Evolutionary conservation across 2,797 vertebrate species (phyloP), one percentile per base, ranked within the genome.

Genomic region (Pangasius macronema): DNA sequence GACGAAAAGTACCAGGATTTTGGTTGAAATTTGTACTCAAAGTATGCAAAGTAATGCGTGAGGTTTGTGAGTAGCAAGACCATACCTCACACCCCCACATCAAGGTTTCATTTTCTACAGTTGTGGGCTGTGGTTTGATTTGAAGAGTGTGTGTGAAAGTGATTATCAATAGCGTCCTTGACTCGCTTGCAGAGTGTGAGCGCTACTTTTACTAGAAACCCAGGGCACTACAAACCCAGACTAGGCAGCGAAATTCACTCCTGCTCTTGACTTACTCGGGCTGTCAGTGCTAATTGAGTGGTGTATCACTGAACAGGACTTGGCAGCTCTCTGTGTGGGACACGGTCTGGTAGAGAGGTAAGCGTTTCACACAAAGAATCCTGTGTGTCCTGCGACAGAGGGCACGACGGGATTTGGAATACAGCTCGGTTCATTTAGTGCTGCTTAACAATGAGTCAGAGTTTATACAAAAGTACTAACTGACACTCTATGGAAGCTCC

Each of bases 251-350:
- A 20, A 68, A 55, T 68, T 67, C 82, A 13, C 36, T 68, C 49
- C 20, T 8, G 51, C 63, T 84, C 82, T 70, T 13, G 51, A 68
- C 72, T 80, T 27, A 11, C 82, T 84, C 72, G 6, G 61, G 49
- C 57, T 87, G 86, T 75, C 70, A 68, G 18, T 20, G 75, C 73
- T 80, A 87, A 87, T 72, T 70, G 51, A 84, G 51, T 20, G 53
- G 49, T 33, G 36, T 70, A 84, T 83, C 82, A 61, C 14, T 51
- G 83, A 87, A 46, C 82, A 13, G 82, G 86, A 55, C 86, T 68
- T 76, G 86, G 82, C 73, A 87, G 73, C 82, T 84, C 73, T 65
- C 86, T 53, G 81, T 59, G 86, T 63, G 85, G 82, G 61, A 49
- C 51, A 77, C 14, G 33, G 33, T 84, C 73, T 84, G 51, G 73